These are phyloP conservation scores for Euplexia lucipara DNA, from an alignment of 2,888 invertebrate species.

Conservation along the genomic window DNA sequence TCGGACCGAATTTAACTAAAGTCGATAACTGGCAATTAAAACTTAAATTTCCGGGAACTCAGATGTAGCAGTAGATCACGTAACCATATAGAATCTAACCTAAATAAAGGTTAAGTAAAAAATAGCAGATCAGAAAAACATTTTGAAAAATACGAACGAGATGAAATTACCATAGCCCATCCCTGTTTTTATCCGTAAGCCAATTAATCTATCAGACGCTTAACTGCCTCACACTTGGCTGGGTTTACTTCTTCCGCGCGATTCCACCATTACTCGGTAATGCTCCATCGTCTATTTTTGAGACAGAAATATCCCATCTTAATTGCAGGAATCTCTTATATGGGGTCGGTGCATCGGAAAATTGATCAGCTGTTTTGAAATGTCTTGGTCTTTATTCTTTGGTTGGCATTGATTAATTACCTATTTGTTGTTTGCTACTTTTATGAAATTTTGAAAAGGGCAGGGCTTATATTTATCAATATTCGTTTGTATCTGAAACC, in stretches of 20 bases:
- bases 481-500: too few relatives aligned
- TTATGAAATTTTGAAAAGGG: too few relatives aligned
- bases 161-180: conserved; percentile 43
- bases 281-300: conserved; percentile 54
- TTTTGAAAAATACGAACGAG: conserved; percentile 21
- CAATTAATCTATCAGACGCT: conserved; percentile 64
- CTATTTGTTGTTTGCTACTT: too few relatives aligned
- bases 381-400: neutral
- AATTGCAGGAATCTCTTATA: conserved; percentile 32
- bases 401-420: too few relatives aligned
- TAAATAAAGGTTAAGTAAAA: conserved; percentile 6
- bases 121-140: conserved; percentile 10
- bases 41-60: conserved; percentile 12
- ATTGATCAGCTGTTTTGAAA: conserved; percentile 14
- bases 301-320: conserved; percentile 36
- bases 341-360: conserved; percentile 32
- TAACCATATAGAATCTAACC: neutral
- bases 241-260: conserved; percentile 61
- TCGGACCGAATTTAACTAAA: neutral
- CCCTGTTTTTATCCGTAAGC: conserved; percentile 55
- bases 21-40: conserved; percentile 8
- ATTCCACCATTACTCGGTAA: conserved; percentile 58
- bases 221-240: conserved; percentile 57
- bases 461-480: too few relatives aligned
- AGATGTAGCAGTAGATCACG: neutral